A percentile compares a stretch with the other conserved stretches of the same genome.
Evolutionary conservation across 2,888 invertebrate genomes (phyloP).

Genomic region (Parascotia fuliginaria): DNA sequence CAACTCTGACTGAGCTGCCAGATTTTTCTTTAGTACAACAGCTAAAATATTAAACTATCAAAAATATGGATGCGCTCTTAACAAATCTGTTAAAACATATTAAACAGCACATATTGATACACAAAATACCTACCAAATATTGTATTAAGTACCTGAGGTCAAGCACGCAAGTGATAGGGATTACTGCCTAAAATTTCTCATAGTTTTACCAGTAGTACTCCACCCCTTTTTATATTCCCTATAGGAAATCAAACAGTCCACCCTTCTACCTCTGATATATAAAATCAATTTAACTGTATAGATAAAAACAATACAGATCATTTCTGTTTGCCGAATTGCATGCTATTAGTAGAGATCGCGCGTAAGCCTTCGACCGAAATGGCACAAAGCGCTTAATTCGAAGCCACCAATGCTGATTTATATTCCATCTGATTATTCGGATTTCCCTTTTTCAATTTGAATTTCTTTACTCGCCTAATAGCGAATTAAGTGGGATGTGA

Average conservation of each 20-base stretch:
- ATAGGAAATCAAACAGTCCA: background rate
- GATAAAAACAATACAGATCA: constrained; percentile 6
- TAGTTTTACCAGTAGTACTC: too few relatives aligned
- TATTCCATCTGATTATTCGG: constrained; percentile 65
- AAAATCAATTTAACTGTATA: background rate
- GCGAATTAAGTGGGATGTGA: constrained; percentile 49
- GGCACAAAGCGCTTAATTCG: constrained; percentile 48
- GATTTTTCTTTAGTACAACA: too few relatives aligned
- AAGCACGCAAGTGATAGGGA: too few relatives aligned
- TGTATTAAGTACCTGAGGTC: too few relatives aligned
- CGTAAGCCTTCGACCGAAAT: constrained; percentile 41
- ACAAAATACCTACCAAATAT: too few relatives aligned
- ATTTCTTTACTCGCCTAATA: constrained; percentile 53
- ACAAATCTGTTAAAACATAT: too few relatives aligned
- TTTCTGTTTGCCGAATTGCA: constrained; percentile 23
- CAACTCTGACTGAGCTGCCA: too few relatives aligned
- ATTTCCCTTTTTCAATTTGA: constrained; percentile 63
- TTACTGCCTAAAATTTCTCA: too few relatives aligned
- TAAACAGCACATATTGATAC: too few relatives aligned
- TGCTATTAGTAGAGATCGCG: constrained; percentile 30
- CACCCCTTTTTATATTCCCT: too few relatives aligned
- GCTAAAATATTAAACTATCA: too few relatives aligned
- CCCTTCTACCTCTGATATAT: background rate
- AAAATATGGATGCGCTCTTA: too few relatives aligned
- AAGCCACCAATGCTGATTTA: constrained; percentile 58